These are phyloP conservation scores for Cerceris rybyensis DNA, from an alignment of 2,888 invertebrate genomes.

Conservation along the genomic window DNA sequence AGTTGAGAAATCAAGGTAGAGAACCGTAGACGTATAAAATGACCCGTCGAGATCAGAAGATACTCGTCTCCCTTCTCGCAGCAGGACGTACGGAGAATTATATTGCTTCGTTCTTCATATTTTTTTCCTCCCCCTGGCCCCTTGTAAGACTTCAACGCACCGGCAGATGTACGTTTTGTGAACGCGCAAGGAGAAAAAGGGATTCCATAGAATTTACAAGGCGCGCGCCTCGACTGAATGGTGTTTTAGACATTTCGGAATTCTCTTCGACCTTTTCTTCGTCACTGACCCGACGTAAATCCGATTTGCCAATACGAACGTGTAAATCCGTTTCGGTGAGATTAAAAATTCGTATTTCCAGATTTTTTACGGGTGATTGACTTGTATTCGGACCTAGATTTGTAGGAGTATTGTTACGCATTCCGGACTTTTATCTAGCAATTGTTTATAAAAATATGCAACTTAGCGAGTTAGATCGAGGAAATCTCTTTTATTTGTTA, in stretches of 20 bases:
- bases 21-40: slow-evolving; percentile 27
- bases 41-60: slow-evolving; percentile 44
- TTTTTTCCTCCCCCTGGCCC: slow-evolving; percentile 21
- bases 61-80: slow-evolving; percentile 43
- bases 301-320: background rate
- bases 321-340: background rate
- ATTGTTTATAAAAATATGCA: no score
- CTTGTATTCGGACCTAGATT: no score
- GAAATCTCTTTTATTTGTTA: no score
- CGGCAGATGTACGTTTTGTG: slow-evolving; percentile 24
- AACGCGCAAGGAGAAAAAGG: slow-evolving; percentile 1
- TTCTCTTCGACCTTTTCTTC: background rate
- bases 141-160: slow-evolving; percentile 30
- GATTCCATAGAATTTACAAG: slow-evolving; percentile 47
- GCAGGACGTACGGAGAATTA: slow-evolving; percentile 57
- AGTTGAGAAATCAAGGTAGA: slow-evolving; percentile 14
- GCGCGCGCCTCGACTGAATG: slow-evolving; percentile 21
- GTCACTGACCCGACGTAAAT: background rate
- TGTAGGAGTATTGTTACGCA: no score
- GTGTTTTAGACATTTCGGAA: slow-evolving; percentile 4
- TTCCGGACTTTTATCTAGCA: no score
- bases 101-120: slow-evolving; percentile 47
- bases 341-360: no score
- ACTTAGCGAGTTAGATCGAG: no score
- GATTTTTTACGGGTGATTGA: no score